Evolutionary conservation across 1,140 invertebrate species (phyloP), one percentile per base, ranked within the genome.

Genomic region (Apis cerana): DNA sequence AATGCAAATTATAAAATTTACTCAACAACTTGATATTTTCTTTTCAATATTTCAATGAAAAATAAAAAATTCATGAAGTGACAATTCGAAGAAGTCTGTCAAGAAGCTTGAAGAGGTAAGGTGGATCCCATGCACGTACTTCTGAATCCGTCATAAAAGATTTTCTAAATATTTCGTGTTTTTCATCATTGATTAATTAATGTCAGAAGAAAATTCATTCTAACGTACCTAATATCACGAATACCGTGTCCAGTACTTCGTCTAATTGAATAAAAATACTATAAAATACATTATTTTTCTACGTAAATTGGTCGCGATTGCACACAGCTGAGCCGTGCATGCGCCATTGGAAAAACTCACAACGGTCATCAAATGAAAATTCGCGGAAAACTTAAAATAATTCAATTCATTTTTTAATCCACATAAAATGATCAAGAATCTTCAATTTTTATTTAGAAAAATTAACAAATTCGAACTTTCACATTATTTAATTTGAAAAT

Each of bases 311-410:
- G 64, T 85, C 82, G 78, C 87, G 76, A 85, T 82, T 67, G 75
- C 85, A 84, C 85, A 91, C 91, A 91, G 91, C 92, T 92, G 91
- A 92, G 91, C 90, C 85, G 90, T 91, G 90, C 81, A 84, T 92
- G 91, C 91, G 91, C 91, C 92, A 93, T 93, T 93, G 83, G 85
- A 84, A 88, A 88, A 89, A 91, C 84, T 83, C 81, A 91, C 90
- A 83, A 88, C 90, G 84, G 70, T 87, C 79, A 78, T 91, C 89
- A 87, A 91, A 67, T 48, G 62, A 79, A 65, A 78, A 70, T 43
- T 67, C 64, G 78, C 64, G 78, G 71, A 81, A 87, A 82, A 77
- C 80, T 77, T 58, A 54, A 77, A 72, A 67, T 67, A 19, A 12
- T 75, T 21, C 17, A 33, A 21, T 43, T 21, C 33, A n/a, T 19